Evolutionary conservation across 2,113 vertebrate genomes (phyloP).

Genomic region (Rhinoderma darwinii): DNA sequence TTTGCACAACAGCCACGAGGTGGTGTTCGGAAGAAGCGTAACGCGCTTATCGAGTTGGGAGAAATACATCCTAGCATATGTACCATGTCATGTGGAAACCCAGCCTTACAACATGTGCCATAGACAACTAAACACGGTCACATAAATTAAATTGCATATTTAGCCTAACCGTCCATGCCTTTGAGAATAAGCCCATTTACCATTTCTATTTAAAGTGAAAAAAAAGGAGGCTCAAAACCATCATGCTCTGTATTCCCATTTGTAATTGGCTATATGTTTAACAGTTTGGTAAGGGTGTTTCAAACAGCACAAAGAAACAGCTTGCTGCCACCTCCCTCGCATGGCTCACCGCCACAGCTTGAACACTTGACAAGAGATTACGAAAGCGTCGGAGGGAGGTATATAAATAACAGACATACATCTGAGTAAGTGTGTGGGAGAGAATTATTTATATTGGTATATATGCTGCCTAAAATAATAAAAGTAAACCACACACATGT

Average conservation of each 20-base stretch:
- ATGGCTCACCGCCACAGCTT: neutral
- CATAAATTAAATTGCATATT: neutral
- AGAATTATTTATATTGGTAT: slow-evolving; percentile 11
- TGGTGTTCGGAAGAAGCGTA: too few species aligned
- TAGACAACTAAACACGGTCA: neutral
- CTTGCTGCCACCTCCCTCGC: slow-evolving; percentile 31
- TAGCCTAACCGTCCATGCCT: neutral
- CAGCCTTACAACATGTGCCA: neutral
- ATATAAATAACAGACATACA: slow-evolving; percentile 54
- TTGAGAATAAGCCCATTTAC: neutral
- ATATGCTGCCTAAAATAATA: neutral
- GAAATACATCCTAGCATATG: too few species aligned
- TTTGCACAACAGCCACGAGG: too few species aligned
- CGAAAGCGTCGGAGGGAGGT: slow-evolving; percentile 42
- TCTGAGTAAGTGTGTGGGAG: slow-evolving; percentile 43
- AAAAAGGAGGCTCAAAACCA: too few species aligned
- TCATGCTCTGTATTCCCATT: neutral
- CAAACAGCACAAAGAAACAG: slow-evolving; percentile 31
- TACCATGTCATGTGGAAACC: too few species aligned
- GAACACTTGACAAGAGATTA: slow-evolving; percentile 50
- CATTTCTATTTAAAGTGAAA: neutral
- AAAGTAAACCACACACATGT: neutral
- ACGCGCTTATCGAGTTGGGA: too few species aligned
- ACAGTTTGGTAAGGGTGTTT: too few species aligned
- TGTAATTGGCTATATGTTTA: neutral